These are phyloP conservation scores for Dendronephthya gigantea DNA, from an alignment of 64 coral and sea anemone species.

Conservation along the genomic window DNA sequence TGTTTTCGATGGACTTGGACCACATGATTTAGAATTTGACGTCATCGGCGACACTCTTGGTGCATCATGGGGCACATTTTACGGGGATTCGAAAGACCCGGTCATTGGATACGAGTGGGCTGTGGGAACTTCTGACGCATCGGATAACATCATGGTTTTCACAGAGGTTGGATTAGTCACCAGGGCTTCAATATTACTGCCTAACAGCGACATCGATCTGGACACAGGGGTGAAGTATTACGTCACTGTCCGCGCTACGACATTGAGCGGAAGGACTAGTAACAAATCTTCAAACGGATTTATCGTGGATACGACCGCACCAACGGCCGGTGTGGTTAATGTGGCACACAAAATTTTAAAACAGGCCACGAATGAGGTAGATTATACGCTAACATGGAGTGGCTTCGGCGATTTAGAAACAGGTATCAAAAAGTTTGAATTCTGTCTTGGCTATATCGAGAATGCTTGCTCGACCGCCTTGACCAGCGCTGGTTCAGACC, in stretches of 20 bases:
- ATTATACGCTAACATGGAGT: neutral
- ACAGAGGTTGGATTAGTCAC: constrained; percentile 41
- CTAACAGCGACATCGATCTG: constrained; percentile 34
- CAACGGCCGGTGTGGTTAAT: neutral
- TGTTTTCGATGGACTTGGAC: constrained; percentile 35
- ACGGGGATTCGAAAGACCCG: constrained; percentile 40
- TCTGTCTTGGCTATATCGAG: constrained; percentile 9
- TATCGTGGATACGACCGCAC: constrained; percentile 47
- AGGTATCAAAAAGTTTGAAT: constrained; percentile 17
- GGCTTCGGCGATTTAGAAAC: constrained; percentile 17
- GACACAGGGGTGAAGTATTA: constrained; percentile 44
- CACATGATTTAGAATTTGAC: constrained; percentile 29
- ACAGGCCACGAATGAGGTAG: neutral
- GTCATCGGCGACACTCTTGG: constrained; percentile 23
- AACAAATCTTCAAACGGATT: constrained; percentile 51
- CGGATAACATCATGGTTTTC: constrained; percentile 41
- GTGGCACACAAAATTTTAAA: neutral
- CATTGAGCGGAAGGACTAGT: constrained; percentile 31
- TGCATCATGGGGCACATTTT: constrained; percentile 47
- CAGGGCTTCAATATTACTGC: constrained; percentile 5
- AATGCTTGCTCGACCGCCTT: neutral
- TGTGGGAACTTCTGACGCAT: constrained; percentile 34
- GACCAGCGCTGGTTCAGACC: neutral
- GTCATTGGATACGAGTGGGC: constrained; percentile 55
- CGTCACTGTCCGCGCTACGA: constrained; percentile 38